These are phyloP conservation scores for Apamea monoglypha DNA, from an alignment of 2,888 invertebrate genomes.

Conservation along the genomic window DNA sequence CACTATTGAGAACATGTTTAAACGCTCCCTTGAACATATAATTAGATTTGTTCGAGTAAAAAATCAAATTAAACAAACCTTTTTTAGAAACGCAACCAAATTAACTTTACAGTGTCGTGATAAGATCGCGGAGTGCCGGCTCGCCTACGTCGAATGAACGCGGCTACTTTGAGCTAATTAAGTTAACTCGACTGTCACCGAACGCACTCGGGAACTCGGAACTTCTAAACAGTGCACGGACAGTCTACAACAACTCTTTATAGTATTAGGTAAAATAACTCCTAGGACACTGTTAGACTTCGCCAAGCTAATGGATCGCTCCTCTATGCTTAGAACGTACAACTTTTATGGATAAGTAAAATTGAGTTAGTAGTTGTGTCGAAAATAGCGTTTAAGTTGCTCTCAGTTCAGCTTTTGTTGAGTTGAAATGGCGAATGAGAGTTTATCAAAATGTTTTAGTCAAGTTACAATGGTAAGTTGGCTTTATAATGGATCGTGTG, in stretches of 20 bases:
- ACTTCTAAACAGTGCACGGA: constrained; percentile 80
- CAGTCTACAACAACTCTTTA: constrained; percentile 84
- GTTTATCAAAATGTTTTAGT: constrained; percentile 66
- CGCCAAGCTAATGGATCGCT: constrained; percentile 86
- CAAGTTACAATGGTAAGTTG: constrained; percentile 53
- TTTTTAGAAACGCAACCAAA: constrained; percentile 74
- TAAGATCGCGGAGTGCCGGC: constrained; percentile 76
- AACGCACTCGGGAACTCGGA: constrained; percentile 82
- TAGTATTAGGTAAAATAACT: constrained; percentile 87
- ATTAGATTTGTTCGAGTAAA: constrained; percentile 70
- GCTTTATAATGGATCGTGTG: constrained; percentile 42
- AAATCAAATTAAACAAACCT: constrained; percentile 73
- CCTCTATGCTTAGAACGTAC: constrained; percentile 83
- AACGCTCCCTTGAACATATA: constrained; percentile 67
- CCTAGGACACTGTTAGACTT: constrained; percentile 85
- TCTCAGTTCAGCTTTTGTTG: constrained; percentile 76
- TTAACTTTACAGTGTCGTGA: constrained; percentile 77
- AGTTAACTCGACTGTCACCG: constrained; percentile 77
- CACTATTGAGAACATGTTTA: constrained; percentile 61
- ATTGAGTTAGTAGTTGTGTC: constrained; percentile 83
- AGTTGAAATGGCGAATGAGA: constrained; percentile 71
- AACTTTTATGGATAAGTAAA: constrained; percentile 88
- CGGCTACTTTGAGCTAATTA: constrained; percentile 80
- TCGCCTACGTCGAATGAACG: constrained; percentile 76
- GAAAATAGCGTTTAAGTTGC: constrained; percentile 83